Percentiles rank a stretch among this genome's conserved stretches.
phyloP scores from a whole-genome alignment of 2,113 vertebrate genomes.

The Nothoprocta perdicaria region DNA sequence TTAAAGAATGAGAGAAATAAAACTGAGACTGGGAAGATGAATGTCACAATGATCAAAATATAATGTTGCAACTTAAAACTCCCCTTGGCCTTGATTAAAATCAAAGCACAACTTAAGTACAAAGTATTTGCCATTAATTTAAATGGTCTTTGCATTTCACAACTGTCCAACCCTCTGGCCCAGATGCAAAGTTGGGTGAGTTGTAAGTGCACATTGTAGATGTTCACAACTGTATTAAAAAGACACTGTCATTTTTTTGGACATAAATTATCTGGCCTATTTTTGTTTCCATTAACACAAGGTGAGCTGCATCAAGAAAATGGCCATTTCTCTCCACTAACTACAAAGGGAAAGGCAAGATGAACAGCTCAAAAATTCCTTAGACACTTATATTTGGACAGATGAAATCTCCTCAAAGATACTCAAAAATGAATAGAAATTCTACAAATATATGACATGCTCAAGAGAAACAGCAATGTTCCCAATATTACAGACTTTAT shows the following conservation, averaged over 20 bases:
- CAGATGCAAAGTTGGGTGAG: background rate
- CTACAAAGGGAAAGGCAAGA: background rate
- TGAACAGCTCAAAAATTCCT: background rate
- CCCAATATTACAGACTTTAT: background rate
- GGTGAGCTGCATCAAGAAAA: background rate
- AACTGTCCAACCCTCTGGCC: background rate
- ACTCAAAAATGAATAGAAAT: background rate
- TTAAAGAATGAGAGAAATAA: background rate
- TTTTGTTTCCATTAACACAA: background rate
- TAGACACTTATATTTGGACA: background rate
- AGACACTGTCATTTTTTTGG: background rate
- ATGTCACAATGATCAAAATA: background rate
- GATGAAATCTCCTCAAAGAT: background rate
- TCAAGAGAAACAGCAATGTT: background rate
- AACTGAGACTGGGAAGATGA: background rate
- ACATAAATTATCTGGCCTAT: background rate
- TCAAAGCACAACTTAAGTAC: background rate
- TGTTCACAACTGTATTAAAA: background rate
- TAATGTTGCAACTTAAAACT: background rate
- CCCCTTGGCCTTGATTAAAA: background rate
- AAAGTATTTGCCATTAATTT: background rate
- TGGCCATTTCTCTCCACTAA: background rate
- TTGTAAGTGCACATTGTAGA: fast-evolving
- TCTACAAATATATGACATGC: background rate
- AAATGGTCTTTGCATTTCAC: background rate